Percentiles rank a stretch among this genome's conserved stretches.
Evolutionary conservation across 2,113 vertebrate genomes (phyloP).

Genomic region (Heloderma charlesbogerti): DNA sequence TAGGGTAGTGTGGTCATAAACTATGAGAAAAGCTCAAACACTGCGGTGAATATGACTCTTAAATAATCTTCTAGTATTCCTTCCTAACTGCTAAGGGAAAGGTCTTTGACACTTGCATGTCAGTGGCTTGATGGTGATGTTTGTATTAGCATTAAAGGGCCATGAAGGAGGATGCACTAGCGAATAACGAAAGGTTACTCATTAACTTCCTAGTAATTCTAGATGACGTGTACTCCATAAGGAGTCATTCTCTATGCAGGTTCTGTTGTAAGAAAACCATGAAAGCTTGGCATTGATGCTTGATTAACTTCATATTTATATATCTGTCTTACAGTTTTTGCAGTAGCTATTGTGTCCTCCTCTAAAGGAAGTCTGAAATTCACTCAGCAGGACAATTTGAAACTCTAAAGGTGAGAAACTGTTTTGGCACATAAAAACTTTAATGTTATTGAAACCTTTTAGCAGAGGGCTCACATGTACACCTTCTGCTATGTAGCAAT

Average conservation of each 20-base stretch:
- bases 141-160: constrained; percentile 23
- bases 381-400: background rate
- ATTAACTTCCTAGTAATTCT: background rate
- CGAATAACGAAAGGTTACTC: background rate
- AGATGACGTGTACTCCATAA: background rate
- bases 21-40: background rate
- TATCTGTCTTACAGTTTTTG: background rate
- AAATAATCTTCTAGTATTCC: background rate
- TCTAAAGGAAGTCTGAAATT: background rate
- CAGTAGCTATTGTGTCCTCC: background rate
- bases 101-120: background rate
- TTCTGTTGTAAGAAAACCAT: background rate
- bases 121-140: background rate
- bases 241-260: background rate
- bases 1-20: background rate
- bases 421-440: background rate
- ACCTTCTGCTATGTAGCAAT: background rate
- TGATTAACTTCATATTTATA: background rate
- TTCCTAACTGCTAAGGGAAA: background rate
- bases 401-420: background rate
- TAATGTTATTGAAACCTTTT: background rate
- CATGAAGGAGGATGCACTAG: background rate
- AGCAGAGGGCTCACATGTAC: background rate
- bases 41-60: background rate
- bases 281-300: background rate